Percentiles rank a stretch among this genome's conserved stretches.
Evolutionary conservation across 2,888 invertebrate genomes (phyloP).

Genomic region (Pyralis farinalis): DNA sequence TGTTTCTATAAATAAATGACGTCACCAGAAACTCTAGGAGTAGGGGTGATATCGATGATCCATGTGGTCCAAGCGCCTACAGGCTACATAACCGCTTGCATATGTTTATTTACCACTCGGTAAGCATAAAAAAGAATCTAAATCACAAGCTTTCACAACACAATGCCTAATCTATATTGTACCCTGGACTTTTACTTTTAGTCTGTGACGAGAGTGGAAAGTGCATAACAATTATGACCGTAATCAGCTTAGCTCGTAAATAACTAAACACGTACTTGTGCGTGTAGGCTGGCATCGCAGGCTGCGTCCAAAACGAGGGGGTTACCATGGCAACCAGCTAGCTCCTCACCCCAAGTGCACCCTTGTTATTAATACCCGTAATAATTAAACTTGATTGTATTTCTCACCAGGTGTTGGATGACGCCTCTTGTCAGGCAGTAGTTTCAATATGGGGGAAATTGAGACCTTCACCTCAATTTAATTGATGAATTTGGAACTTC

Average conservation of each 20-base stretch:
- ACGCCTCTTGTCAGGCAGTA: constrained; percentile 52
- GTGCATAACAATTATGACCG: constrained; percentile 57
- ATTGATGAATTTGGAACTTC: neutral
- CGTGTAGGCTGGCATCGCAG: constrained; percentile 49
- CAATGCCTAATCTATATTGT: too few species aligned
- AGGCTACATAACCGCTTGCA: too few species aligned
- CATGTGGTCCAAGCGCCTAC: too few species aligned
- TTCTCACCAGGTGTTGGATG: constrained; percentile 78
- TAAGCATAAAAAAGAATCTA: too few species aligned
- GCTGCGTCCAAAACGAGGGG: constrained; percentile 60
- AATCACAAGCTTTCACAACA: too few species aligned
- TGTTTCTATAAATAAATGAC: too few species aligned
- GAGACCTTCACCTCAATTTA: neutral
- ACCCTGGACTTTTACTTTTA: too few species aligned
- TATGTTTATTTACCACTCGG: too few species aligned
- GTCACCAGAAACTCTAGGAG: too few species aligned
- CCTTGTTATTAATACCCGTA: constrained; percentile 80
- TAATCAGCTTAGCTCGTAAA: constrained; percentile 74
- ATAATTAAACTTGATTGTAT: constrained; percentile 81
- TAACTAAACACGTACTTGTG: constrained; percentile 65
- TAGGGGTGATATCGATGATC: too few species aligned
- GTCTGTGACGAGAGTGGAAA: too few species aligned
- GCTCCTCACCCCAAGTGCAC: constrained; percentile 65
- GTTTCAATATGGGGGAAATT: constrained; percentile 13
- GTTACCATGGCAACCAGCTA: constrained; percentile 69